Percentiles rank a stretch among this genome's conserved stretches.
These are phyloP conservation scores for Danio tinwini DNA, from an alignment of 2,797 vertebrate genomes.

Conservation along the genomic window DNA sequence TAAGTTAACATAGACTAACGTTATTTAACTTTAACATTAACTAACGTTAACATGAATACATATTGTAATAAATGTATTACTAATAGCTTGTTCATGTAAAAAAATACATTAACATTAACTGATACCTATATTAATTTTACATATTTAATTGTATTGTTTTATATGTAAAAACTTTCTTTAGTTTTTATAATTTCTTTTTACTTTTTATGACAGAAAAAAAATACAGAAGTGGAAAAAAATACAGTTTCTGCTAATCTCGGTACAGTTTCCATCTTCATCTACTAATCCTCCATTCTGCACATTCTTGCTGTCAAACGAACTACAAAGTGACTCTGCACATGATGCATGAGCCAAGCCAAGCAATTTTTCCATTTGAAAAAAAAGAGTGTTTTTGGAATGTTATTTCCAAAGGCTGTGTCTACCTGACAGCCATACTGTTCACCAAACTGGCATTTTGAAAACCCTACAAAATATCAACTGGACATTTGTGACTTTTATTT, in stretches of 20 bases:
- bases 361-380: slow-evolving; percentile 19
- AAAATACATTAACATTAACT: no score
- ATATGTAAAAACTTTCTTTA: no score
- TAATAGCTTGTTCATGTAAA: no score
- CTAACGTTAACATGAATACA: no score
- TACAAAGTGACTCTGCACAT: background rate
- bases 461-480: background rate
- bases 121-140: no score
- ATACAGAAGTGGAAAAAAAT: no score
- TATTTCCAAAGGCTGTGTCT: background rate
- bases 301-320: slow-evolving; percentile 40
- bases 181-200: no score
- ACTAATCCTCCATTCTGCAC: slow-evolving; percentile 25
- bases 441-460: background rate
- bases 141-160: no score
- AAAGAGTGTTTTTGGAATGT: background rate
- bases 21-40: no score
- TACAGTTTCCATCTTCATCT: slow-evolving; percentile 26
- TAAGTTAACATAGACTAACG: no score
- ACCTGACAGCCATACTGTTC: slow-evolving; percentile 1
- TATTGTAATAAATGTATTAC: no score
- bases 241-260: slow-evolving; percentile 8
- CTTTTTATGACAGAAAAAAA: no score
- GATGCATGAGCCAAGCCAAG: background rate
- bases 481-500: background rate